phyloP scores from a whole-genome alignment of 2,113 vertebrate species.

The Leuciscus idus region DNA sequence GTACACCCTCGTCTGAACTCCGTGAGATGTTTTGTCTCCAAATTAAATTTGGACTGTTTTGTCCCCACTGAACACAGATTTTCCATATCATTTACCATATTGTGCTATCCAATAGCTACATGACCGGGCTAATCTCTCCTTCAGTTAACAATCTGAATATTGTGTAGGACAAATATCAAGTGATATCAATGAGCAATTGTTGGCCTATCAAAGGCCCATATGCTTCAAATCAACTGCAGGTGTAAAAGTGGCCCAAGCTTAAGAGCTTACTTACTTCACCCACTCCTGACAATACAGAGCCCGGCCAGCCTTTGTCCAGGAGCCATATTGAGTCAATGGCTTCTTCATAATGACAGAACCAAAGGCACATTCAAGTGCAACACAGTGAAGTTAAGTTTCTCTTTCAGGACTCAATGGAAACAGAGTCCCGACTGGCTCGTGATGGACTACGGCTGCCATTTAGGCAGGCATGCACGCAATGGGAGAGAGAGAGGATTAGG shows the following conservation, averaged over 20 bases:
- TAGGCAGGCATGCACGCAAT: conserved; percentile 17
- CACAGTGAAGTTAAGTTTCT: conserved; percentile 59
- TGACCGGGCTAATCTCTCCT: conserved; percentile 36
- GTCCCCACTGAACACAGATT: conserved; percentile 15
- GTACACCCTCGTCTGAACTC: not conserved
- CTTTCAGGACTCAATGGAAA: conserved; percentile 56
- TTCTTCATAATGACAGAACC: conserved; percentile 55
- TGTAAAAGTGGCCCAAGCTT: conserved; percentile 52
- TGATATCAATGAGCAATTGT: conserved; percentile 56
- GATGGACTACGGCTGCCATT: conserved; percentile 45
- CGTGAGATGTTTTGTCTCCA: not conserved
- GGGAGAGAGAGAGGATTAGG: conserved; percentile 57
- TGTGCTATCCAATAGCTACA: conserved; percentile 22
- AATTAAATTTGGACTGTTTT: conserved; percentile 23
- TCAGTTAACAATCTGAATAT: conserved; percentile 56
- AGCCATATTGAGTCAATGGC: conserved; percentile 43
- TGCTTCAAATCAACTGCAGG: conserved; percentile 58
- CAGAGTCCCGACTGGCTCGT: conserved; percentile 49
- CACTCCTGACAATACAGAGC: conserved; percentile 52
- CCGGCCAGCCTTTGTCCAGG: conserved; percentile 45
- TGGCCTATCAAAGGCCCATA: conserved; percentile 53
- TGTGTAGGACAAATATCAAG: conserved; percentile 53
- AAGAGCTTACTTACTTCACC: conserved; percentile 53
- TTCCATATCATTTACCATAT: conserved; percentile 38
- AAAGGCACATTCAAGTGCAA: conserved; percentile 62